Percentiles rank a stretch among this genome's conserved stretches.
Evolutionary conservation across 2,888 invertebrate species (phyloP).

Genomic region (Adela reaumurella): DNA sequence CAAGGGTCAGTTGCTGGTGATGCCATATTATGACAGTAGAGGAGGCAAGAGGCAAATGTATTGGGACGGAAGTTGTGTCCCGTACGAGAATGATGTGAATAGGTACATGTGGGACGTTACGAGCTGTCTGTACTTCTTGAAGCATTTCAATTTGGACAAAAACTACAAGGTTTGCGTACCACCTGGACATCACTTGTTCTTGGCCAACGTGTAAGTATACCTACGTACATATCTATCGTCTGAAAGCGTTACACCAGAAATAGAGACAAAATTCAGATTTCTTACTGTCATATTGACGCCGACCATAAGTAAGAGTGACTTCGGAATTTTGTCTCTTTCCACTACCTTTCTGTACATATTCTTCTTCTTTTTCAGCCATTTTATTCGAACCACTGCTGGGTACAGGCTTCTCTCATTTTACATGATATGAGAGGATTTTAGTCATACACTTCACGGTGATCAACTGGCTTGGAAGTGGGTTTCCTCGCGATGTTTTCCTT

Average conservation of each 20-base stretch:
- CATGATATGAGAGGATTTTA: too few species aligned
- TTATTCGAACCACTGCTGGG: too few species aligned
- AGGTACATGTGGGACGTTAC: slow-evolving; percentile 61
- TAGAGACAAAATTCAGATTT: not conserved
- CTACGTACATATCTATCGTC: too few species aligned
- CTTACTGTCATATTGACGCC: not conserved
- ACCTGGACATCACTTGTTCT: slow-evolving; percentile 60
- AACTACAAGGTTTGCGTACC: slow-evolving; percentile 61
- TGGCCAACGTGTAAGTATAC: slow-evolving; percentile 60
- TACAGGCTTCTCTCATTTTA: too few species aligned
- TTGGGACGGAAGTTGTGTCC: too few species aligned
- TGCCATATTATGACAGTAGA: slow-evolving; percentile 31
- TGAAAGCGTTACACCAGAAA: not conserved
- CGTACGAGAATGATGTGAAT: not conserved
- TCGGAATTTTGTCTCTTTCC: too few species aligned
- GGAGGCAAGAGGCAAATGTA: too few species aligned
- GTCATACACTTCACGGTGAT: too few species aligned
- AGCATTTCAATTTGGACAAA: slow-evolving; percentile 56
- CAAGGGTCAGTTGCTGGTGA: slow-evolving; percentile 56
- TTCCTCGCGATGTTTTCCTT: too few species aligned
- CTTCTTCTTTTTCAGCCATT: too few species aligned
- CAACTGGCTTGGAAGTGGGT: too few species aligned
- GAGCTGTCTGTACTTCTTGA: slow-evolving; percentile 60
- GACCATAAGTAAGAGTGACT: not conserved
- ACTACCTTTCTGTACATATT: too few species aligned